Evolutionary conservation across 1,140 invertebrate genomes (phyloP).

Genomic region (Penaeus chinensis): DNA sequence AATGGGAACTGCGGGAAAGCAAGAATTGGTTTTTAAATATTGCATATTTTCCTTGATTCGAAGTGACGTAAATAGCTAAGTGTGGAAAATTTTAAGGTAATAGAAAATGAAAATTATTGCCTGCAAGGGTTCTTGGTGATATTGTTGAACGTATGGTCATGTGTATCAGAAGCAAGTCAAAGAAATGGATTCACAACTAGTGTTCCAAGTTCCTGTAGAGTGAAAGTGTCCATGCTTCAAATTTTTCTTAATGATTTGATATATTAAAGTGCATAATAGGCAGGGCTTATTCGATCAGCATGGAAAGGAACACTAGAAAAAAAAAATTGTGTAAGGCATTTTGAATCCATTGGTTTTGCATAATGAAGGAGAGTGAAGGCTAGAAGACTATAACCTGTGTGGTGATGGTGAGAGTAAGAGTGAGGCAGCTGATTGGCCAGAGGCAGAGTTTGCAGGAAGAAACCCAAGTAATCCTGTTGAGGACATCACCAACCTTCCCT

Average conservation of each 20-base stretch:
- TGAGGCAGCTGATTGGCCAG: constrained; percentile 24
- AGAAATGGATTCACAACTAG: too few relatives aligned
- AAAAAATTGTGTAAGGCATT: too few relatives aligned
- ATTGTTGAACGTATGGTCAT: too few relatives aligned
- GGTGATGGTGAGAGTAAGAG: constrained; percentile 19
- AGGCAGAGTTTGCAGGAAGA: constrained; percentile 49
- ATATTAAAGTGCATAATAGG: too few relatives aligned
- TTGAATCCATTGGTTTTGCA: too few relatives aligned
- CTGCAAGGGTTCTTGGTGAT: neutral
- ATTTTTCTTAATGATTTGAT: too few relatives aligned
- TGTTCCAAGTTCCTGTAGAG: too few relatives aligned
- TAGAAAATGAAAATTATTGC: constrained; percentile 10
- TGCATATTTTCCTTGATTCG: constrained; percentile 6
- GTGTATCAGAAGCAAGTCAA: too few relatives aligned
- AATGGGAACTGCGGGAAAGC: constrained; percentile 49
- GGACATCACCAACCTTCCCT: constrained; percentile 59
- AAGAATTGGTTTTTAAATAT: constrained; percentile 39
- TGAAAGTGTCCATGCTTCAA: too few relatives aligned
- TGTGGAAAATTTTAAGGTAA: constrained; percentile 15
- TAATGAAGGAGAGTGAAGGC: too few relatives aligned
- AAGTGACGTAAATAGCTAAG: neutral
- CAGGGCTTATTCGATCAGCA: too few relatives aligned
- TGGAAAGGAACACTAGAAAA: too few relatives aligned
- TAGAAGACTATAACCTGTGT: neutral
- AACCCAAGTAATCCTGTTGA: constrained; percentile 38